Evolutionary conservation across 2,888 invertebrate species (phyloP).

Genomic region (Latrodectus elegans): DNA sequence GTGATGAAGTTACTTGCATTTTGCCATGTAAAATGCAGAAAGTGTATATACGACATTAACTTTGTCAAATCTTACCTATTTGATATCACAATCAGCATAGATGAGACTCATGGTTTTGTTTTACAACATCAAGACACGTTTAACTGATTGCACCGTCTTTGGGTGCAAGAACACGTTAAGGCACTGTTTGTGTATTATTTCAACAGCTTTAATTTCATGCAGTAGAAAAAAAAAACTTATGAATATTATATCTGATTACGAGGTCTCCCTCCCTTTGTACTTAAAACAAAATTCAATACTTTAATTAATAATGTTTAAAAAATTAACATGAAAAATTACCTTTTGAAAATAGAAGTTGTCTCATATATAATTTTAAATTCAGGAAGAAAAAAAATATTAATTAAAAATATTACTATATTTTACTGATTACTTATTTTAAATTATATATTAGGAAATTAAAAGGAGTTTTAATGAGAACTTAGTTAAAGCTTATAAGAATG

Average conservation of each 20-base stretch:
- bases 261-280: background rate
- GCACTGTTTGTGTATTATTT: constrained; percentile 42
- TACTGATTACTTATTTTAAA: too few species aligned
- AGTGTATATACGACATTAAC: constrained; percentile 21
- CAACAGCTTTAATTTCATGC: constrained; percentile 9
- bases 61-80: constrained; percentile 49
- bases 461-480: too few species aligned
- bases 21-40: constrained; percentile 8
- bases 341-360: too few species aligned
- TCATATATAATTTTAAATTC: too few species aligned
- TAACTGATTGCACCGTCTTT: background rate
- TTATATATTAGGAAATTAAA: too few species aligned
- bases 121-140: constrained; percentile 24
- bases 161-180: constrained; percentile 29
- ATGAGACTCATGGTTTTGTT: constrained; percentile 56
- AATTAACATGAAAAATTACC: too few species aligned
- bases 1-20: background rate
- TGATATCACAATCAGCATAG: constrained; percentile 65
- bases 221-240: constrained; percentile 17
- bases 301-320: background rate
- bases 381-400: too few species aligned
- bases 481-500: too few species aligned
- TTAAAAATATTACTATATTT: too few species aligned
- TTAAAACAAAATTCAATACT: background rate
- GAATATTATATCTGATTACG: background rate